Base-by-base conservation (phyloP, 2,113 vertebrate genomes). In the Sitta europaea region DNA sequence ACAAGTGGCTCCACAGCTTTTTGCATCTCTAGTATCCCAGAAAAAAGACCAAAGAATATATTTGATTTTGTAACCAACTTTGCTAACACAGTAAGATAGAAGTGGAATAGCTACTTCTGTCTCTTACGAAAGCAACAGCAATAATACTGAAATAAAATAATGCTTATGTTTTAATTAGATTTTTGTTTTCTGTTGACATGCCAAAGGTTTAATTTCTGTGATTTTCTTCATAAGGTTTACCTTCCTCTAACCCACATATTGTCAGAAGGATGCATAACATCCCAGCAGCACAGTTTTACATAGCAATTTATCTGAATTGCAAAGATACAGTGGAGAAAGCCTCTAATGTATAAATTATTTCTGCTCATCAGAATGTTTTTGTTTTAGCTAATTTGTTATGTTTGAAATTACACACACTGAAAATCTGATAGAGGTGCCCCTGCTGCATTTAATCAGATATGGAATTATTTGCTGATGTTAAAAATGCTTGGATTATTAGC, bases 271-370 rank as follows among this genome's bases (percentile, higher is more conserved):
- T 91, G 18, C 5, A 9, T 35, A 88, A 36, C 28, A 42, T 36
- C 51, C 76, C 63, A 77, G 38, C 0, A 0, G 71, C 71, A 63
- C 33, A 77, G 9, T 28, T 94, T 80, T 67, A 45, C 22, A 6
- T 5, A 70, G 33, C 8, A 31, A 70, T 80, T 94, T 67, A 68
- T 84, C 71, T 86, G 48, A 95, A 91, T 84, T 91, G 88, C 11
- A 36, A 75, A 78, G n/a, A 87, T 42, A 78, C 43, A 48, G 38
- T 53, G 12, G 40, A 91, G 62, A 87, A 96, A 92, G 3, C 8
- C 43, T 84, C 68, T 89, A 87, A 91, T 4, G 20, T 75, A 81
- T 84, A 92, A 95, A 87, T 66, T 77, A 85, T 74, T 92, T 94
- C 73, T 91, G 59, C 50, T 92, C 33, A 76, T 76, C 67, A 75